Percentiles rank a stretch among this genome's conserved stretches.
Conservation (phyloP, 2,888 invertebrate species). For the Hydriomena furcata region DNA sequence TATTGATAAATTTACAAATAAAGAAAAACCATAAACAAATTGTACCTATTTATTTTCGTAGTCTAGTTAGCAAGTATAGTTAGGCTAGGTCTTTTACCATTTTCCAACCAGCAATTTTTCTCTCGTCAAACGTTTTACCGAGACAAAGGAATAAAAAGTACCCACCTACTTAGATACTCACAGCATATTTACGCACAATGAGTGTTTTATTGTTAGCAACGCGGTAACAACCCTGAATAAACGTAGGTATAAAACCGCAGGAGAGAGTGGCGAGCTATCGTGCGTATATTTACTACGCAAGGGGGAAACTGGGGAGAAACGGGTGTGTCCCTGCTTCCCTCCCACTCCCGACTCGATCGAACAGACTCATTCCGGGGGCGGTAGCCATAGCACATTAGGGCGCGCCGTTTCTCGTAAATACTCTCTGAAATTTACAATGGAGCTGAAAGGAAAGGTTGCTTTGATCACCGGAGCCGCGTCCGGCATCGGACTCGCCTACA, state of each 20-base stretch:
- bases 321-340: conserved; percentile 50
- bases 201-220: conserved; percentile 27
- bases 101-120: conserved; percentile 5
- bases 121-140: conserved; percentile 10
- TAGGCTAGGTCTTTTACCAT: not conserved
- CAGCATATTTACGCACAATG: conserved; percentile 14
- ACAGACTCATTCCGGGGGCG: conserved; percentile 55
- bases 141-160: conserved; percentile 19
- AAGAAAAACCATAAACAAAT: conserved; percentile 57
- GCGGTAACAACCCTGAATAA: conserved; percentile 52
- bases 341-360: conserved; percentile 67
- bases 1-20: conserved; percentile 73
- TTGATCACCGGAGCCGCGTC: conserved; percentile 89
- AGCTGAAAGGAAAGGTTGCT: conserved; percentile 89
- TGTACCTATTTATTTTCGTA: conserved; percentile 39
- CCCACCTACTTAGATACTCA: too few species aligned
- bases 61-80: not conserved
- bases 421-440: conserved; percentile 75
- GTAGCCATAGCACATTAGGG: conserved; percentile 58
- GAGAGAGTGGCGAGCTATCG: conserved; percentile 68
- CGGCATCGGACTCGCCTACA: conserved; percentile 89
- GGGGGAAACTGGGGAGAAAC: conserved; percentile 59
- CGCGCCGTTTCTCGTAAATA: conserved; percentile 51
- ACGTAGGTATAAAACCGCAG: conserved; percentile 47
- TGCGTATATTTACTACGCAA: conserved; percentile 75